phyloP scores from a whole-genome alignment of 2,797 vertebrate species.

The Picus viridis region DNA sequence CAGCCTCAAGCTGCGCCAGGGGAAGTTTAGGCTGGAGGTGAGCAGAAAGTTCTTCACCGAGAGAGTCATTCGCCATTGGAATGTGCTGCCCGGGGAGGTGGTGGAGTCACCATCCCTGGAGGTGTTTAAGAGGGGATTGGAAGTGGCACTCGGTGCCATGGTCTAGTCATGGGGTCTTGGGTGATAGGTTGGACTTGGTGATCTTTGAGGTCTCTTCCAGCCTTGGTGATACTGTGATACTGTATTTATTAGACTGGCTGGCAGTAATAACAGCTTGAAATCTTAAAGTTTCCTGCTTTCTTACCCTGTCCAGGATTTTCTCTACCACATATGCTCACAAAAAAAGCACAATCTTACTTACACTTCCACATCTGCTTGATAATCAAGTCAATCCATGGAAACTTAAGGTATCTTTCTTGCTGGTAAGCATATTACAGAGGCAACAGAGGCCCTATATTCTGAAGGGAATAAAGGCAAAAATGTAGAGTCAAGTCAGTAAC shows the following conservation, averaged over 20 bases:
- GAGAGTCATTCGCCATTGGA: too few species aligned
- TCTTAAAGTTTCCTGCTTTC: not conserved
- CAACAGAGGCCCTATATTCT: not conserved
- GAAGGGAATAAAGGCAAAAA: conserved; percentile 28
- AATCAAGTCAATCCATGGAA: conserved; percentile 43
- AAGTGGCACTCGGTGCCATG: too few species aligned
- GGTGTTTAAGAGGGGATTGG: too few species aligned
- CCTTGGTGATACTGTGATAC: too few species aligned
- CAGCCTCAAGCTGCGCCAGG: too few species aligned
- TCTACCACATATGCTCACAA: not conserved
- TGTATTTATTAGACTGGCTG: not conserved
- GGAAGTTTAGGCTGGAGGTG: too few species aligned
- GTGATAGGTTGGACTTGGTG: too few species aligned
- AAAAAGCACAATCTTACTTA: not conserved
- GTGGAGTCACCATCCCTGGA: too few species aligned
- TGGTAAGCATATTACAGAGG: not conserved
- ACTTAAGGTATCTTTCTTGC: conserved; percentile 18
- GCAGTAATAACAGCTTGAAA: not conserved
- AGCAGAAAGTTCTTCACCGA: too few species aligned
- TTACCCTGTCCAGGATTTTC: not conserved
- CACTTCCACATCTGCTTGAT: conserved; percentile 30
- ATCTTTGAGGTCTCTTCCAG: too few species aligned
- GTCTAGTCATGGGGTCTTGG: too few species aligned
- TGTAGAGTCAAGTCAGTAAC: conserved; percentile 37
- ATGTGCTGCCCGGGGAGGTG: too few species aligned